These are phyloP conservation scores for Phoxinus phoxinus DNA, from an alignment of 2,113 vertebrate species.

Conservation along the genomic window DNA sequence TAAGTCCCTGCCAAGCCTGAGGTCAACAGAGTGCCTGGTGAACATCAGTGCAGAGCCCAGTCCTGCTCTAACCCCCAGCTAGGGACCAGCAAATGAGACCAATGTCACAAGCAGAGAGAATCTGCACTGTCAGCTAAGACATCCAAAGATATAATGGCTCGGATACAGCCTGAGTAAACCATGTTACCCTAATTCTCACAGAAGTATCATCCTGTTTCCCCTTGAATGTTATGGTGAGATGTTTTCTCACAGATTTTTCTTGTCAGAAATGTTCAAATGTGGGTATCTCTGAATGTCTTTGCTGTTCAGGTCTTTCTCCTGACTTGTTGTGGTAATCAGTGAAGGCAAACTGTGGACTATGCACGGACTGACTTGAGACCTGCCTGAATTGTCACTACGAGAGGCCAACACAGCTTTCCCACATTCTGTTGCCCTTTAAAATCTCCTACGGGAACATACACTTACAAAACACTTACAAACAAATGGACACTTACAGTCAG, in stretches of 20 bases:
- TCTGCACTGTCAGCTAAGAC: conserved; percentile 38
- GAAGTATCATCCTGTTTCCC: neutral
- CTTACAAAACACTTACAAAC: neutral
- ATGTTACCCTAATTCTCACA: neutral
- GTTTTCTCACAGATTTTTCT: neutral
- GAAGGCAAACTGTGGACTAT: conserved; percentile 47
- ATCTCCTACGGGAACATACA: conserved; percentile 23
- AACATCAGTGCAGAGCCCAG: conserved; percentile 94
- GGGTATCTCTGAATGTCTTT: conserved; percentile 46
- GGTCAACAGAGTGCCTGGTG: conserved; percentile 97
- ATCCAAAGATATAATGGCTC: conserved; percentile 45
- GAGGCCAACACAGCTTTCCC: conserved; percentile 12
- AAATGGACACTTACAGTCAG: conserved; percentile 13
- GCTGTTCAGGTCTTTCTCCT: conserved; percentile 8
- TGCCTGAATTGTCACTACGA: neutral
- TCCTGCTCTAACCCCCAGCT: conserved; percentile 91
- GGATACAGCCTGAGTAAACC: neutral
- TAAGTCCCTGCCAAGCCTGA: conserved; percentile 94
- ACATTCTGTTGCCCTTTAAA: conserved; percentile 8
- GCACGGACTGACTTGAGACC: conserved; percentile 36
- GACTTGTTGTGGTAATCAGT: neutral
- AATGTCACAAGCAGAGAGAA: conserved; percentile 26
- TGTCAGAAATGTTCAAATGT: neutral
- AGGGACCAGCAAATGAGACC: conserved; percentile 68
- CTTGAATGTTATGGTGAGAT: neutral